Conservation (phyloP, 2,888 invertebrate genomes). For the Mythimna albipuncta region DNA sequence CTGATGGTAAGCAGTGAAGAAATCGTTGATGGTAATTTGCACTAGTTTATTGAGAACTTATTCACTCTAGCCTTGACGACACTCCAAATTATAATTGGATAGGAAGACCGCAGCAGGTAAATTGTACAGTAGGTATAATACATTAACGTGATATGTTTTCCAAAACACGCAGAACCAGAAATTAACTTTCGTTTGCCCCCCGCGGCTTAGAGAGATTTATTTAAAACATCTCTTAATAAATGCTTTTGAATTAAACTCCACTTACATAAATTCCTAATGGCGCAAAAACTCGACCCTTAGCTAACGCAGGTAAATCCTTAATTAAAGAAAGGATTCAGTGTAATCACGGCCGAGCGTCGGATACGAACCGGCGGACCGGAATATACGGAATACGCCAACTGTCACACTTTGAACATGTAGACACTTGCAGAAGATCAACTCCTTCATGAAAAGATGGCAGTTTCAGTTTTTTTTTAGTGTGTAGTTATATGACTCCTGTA, state of each 20-base stretch:
- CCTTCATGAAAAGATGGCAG: background rate
- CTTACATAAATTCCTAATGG: constrained; percentile 44
- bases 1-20: too few species aligned
- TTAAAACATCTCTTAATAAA: constrained; percentile 24
- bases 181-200: constrained; percentile 27
- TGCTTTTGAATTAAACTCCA: constrained; percentile 36
- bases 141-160: background rate
- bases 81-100: too few species aligned
- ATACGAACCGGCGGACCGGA: constrained; percentile 40
- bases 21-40: too few species aligned
- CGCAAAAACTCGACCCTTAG: constrained; percentile 54
- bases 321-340: constrained; percentile 61
- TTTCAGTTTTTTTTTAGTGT: too few species aligned
- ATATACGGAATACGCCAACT: constrained; percentile 53
- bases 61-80: too few species aligned
- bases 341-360: constrained; percentile 45
- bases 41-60: too few species aligned
- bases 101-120: too few species aligned
- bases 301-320: constrained; percentile 62
- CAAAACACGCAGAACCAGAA: constrained; percentile 18
- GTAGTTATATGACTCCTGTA: too few species aligned
- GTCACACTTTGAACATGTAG: constrained; percentile 28
- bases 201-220: constrained; percentile 34
- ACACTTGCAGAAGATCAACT: constrained; percentile 26
- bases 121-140: too few species aligned